These are phyloP conservation scores for Mungos mungo DNA, from an alignment of 2,113 vertebrate species.

Conservation along the genomic window DNA sequence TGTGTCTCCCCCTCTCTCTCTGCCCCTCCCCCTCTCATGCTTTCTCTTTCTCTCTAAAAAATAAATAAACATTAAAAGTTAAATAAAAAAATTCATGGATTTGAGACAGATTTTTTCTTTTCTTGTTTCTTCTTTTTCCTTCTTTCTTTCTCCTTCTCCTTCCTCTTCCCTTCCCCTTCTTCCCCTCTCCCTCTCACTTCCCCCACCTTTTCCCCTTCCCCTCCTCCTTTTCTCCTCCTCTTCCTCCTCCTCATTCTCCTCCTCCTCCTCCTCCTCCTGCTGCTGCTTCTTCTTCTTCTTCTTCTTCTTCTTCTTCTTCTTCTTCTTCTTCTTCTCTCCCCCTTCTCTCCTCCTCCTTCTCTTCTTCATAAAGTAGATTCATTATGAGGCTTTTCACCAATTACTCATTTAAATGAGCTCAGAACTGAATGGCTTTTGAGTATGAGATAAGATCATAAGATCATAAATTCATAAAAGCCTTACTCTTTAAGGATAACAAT, in stretches of 20 bases:
- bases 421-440: background rate
- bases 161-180: background rate
- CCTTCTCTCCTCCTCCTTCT: rapidly evolving
- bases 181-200: background rate
- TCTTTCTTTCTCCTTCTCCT: background rate
- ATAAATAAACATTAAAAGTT: too few relatives aligned
- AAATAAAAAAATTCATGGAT: background rate
- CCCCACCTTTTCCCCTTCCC: too few relatives aligned
- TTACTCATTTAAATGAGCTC: background rate
- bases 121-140: too few relatives aligned
- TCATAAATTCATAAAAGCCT: background rate
- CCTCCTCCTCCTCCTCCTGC: too few relatives aligned
- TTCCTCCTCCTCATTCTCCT: background rate
- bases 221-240: rapidly evolving
- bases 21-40: too few relatives aligned
- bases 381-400: background rate
- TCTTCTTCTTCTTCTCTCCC: rapidly evolving
- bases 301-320: background rate
- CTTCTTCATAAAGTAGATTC: background rate
- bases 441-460: background rate
- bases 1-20: background rate
- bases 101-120: background rate
- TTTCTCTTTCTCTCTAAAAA: too few relatives aligned
- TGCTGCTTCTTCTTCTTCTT: background rate
- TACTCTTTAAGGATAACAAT: background rate